Evolutionary conservation across 2,113 vertebrate genomes (phyloP).

Genomic region (Percina caprodes): DNA sequence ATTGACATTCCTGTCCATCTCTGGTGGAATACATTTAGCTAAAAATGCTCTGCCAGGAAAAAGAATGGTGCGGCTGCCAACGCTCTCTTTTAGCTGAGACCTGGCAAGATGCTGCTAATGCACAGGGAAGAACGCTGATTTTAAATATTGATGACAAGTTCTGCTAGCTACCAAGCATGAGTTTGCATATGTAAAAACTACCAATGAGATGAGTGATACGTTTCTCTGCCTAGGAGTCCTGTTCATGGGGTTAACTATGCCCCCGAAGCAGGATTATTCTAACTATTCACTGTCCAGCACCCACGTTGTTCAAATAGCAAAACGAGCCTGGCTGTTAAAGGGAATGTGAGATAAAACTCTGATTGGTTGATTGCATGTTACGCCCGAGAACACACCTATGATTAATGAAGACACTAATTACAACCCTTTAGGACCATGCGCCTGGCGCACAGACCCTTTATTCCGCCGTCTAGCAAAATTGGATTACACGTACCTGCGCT

Average conservation of each 20-base stretch:
- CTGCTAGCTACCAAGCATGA: neutral
- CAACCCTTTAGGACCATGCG: too few species aligned
- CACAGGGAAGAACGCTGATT: neutral
- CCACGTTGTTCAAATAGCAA: too few species aligned
- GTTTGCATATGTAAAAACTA: neutral
- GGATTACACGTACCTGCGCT: too few species aligned
- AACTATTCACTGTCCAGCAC: too few species aligned
- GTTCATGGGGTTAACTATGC: neutral
- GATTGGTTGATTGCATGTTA: too few species aligned
- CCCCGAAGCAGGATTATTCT: neutral
- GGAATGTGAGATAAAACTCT: too few species aligned
- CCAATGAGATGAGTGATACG: neutral
- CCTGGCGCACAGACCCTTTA: too few species aligned
- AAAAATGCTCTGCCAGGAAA: constrained; percentile 30
- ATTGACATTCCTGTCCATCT: constrained; percentile 44
- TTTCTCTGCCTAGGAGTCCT: neutral
- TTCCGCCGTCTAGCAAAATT: too few species aligned
- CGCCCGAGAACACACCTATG: too few species aligned
- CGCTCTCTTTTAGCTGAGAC: neutral
- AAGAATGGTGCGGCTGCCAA: constrained; percentile 2
- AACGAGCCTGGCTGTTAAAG: too few species aligned
- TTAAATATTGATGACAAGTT: neutral
- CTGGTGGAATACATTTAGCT: constrained; percentile 29
- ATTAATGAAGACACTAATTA: too few species aligned
- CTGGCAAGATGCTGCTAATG: constrained; percentile 22